Evolutionary conservation across 2,113 vertebrate genomes (phyloP), one percentile per base, ranked within the genome.

Genomic region (Engraulis encrasicolus): DNA sequence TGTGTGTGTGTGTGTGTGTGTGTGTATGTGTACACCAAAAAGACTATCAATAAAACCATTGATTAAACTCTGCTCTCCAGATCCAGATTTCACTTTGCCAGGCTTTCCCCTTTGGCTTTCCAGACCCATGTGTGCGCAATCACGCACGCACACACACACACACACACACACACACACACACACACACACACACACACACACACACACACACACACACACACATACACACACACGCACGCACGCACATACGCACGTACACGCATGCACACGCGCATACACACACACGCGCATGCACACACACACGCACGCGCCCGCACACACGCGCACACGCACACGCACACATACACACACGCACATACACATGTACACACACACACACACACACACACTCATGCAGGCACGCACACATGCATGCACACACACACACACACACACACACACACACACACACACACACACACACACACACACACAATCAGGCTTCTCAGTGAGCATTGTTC

Each of bases 401-500:
- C n/a, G n/a, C n/a, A n/a, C n/a, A n/a, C n/a, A n/a, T n/a, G 58
- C n/a, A n/a, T n/a, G n/a, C n/a, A n/a, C n/a, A n/a, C n/a, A n/a
- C n/a, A n/a, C n/a, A n/a, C n/a, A n/a, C n/a, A n/a, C n/a, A n/a
- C n/a, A n/a, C n/a, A n/a, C n/a, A n/a, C n/a, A n/a, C n/a, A n/a
- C n/a, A n/a, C n/a, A n/a, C n/a, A n/a, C n/a, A n/a, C n/a, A n/a
- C n/a, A n/a, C n/a, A n/a, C n/a, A n/a, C n/a, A n/a, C n/a, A n/a
- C n/a, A n/a, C n/a, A n/a, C n/a, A n/a, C n/a, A n/a, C n/a, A n/a
- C n/a, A n/a, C n/a, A n/a, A n/a, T n/a, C n/a, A n/a, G n/a, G n/a
- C n/a, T n/a, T n/a, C n/a, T n/a, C n/a, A n/a, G n/a, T n/a, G 27
- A 66, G 31, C 58, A 66, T 66, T 66, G 58, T 66, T 66, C 58